phyloP scores from a whole-genome alignment of 2,113 vertebrate species.

The Marmota flaviventris region DNA sequence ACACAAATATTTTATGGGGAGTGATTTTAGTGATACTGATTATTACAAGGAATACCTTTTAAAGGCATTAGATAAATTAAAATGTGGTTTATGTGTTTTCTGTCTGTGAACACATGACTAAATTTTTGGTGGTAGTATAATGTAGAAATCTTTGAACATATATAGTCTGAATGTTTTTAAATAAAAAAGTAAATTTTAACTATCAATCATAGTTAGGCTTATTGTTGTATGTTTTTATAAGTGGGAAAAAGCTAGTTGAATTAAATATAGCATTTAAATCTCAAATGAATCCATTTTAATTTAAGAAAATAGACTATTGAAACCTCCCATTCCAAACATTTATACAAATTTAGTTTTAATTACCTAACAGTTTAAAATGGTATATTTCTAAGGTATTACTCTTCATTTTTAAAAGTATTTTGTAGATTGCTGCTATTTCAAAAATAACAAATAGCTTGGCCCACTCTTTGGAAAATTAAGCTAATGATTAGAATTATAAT shows the following conservation, averaged over 20 bases:
- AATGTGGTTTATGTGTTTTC: background rate
- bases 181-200: constrained; percentile 34
- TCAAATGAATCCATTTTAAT: constrained; percentile 58
- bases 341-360: constrained; percentile 15
- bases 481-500: constrained; percentile 12
- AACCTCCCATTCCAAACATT: background rate
- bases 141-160: background rate
- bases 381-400: constrained; percentile 32
- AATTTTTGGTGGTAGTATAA: background rate
- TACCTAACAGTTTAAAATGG: constrained; percentile 4
- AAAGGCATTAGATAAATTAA: constrained; percentile 17
- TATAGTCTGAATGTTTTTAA: constrained; percentile 41
- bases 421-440: constrained; percentile 24
- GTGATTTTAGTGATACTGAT: constrained; percentile 74
- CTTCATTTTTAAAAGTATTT: constrained; percentile 34
- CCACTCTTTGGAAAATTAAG: constrained; percentile 17
- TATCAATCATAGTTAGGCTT: constrained; percentile 17
- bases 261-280: constrained; percentile 11
- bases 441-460: background rate
- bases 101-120: background rate
- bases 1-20: constrained; percentile 65
- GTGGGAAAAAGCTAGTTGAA: background rate
- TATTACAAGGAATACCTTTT: constrained; percentile 56
- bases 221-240: background rate
- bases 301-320: constrained; percentile 26